phyloP scores from a whole-genome alignment of 2,113 vertebrate genomes.

The Falcunculus frontatus region DNA sequence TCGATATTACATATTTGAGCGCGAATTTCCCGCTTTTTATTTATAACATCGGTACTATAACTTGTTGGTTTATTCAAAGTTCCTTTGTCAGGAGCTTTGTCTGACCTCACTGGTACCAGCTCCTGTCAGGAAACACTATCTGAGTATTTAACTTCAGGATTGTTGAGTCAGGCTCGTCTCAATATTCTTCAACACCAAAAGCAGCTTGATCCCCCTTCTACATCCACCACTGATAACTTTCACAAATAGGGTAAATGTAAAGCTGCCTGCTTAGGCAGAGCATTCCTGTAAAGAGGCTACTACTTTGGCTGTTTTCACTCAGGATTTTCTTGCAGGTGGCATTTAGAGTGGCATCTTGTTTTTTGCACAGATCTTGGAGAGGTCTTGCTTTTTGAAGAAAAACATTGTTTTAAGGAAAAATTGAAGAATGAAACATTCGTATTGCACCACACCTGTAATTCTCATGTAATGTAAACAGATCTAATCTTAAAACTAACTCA shows the following conservation, averaged over 20 bases:
- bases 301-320: constrained; percentile 40
- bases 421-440: background rate
- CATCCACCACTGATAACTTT: background rate
- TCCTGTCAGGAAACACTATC: background rate
- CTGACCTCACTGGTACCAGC: background rate
- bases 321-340: background rate
- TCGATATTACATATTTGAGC: no score
- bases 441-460: background rate
- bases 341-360: background rate
- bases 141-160: background rate
- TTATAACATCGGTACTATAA: no score
- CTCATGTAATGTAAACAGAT: background rate
- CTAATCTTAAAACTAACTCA: background rate
- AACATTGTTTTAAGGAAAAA: background rate
- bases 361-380: background rate
- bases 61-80: background rate
- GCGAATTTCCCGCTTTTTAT: no score
- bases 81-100: background rate
- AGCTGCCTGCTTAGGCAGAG: background rate
- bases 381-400: background rate
- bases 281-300: background rate
- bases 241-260: background rate
- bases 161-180: background rate
- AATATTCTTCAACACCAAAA: background rate
- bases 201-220: background rate